These are phyloP conservation scores for Phoenicopterus ruber DNA, from an alignment of 2,113 vertebrate genomes.

Conservation along the genomic window DNA sequence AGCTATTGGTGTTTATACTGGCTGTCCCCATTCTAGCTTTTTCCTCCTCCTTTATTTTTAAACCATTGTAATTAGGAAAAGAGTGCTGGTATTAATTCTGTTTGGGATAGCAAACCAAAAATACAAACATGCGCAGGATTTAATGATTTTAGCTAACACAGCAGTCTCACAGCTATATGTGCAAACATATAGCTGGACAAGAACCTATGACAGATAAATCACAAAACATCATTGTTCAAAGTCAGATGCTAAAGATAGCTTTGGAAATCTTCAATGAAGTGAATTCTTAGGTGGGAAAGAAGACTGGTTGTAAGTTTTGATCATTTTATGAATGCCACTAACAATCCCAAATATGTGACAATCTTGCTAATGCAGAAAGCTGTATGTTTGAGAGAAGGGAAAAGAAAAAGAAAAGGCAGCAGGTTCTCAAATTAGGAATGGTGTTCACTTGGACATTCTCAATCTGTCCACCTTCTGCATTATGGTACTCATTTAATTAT, in stretches of 20 bases:
- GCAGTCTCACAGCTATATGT: background rate
- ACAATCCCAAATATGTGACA: background rate
- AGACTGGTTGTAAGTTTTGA: background rate
- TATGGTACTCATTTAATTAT: background rate
- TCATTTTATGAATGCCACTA: background rate
- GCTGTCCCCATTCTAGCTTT: background rate
- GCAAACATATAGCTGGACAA: background rate
- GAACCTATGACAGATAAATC: background rate
- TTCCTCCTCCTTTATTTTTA: background rate
- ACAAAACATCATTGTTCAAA: background rate
- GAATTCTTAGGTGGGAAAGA: background rate
- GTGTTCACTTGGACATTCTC: background rate
- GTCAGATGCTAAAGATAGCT: background rate
- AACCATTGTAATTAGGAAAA: background rate
- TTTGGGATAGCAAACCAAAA: background rate
- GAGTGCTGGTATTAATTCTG: background rate
- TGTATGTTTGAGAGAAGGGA: background rate
- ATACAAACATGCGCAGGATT: accelerated
- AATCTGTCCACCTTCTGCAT: background rate
- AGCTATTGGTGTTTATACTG: background rate
- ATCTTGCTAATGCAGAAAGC: background rate
- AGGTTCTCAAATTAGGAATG: background rate
- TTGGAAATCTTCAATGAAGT: background rate
- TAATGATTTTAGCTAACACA: background rate
- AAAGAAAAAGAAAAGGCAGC: background rate